Base-by-base conservation (phyloP, 2,113 vertebrate species). In the Morone chrysops region DNA sequence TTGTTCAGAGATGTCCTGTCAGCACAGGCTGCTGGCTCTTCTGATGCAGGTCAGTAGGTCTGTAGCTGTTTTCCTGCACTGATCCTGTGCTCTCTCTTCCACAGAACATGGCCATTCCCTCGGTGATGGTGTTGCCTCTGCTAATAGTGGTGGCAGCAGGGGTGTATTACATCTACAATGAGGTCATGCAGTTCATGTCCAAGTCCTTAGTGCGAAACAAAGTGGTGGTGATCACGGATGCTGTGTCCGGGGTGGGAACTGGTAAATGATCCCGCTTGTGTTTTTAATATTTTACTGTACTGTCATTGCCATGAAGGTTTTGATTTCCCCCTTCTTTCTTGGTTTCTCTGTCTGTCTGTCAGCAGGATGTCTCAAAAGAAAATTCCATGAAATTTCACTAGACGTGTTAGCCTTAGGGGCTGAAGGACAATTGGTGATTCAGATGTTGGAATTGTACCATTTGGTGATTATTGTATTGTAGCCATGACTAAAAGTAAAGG, bases 161-260 rank as follows among this genome's bases (percentile, higher is more conserved):
- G 18, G 48, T 99, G 18, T 95, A 98, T 85, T 97, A 97, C 88
- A 94, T 99, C 88, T 99, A 99, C 91, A 97, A 97, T 70, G 94
- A 97, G 90, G 91, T 97, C 80, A 92, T 93, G 70, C 95, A 94
- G 71, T 94, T 97, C 71, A 95, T 99, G 96, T 97, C 97, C 74
- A 97, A 96, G 85, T 97, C 97, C 48, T 92, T 95, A 0, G 97
- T 97, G 87, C 95, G 96, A 80, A 99, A 99, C 94, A 98, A 98
- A 92, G 98, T 99, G 60, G 96, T 99, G 80, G 97, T 99, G 88
- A 97, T 99, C 89, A 97, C 97, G 0, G 98, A 99, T 72, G 97
- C 97, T 54, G 95, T 97, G 72, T 98, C 98, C 0, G 97, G 96
- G 16, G 92, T 97, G 70, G 98, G 98, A 80, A 95, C 95, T 57